Base-by-base conservation (phyloP, 2,113 vertebrate species). In the Rhinolophus ferrumequinum region DNA sequence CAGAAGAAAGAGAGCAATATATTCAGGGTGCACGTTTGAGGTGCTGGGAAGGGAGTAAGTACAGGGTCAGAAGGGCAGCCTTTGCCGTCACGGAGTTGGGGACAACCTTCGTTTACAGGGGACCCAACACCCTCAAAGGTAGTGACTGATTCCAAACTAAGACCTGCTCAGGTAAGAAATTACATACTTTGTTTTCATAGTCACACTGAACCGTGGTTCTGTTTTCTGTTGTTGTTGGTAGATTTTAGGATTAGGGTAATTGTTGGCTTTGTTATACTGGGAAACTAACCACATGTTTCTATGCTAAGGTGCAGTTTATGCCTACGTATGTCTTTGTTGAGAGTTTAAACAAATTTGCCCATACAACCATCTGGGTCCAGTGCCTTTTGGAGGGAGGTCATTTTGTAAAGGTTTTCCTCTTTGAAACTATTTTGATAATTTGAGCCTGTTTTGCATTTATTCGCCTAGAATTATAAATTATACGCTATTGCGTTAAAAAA, bases 401-500 rank as follows among this genome's bases (percentile, higher is more conserved):
- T 52, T 79, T 93, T 88, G 76, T 50, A 73, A 85, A 73, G 19
- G 10, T 84, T 80, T 77, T 33, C 33, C 8, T 90, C 69, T 56
- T 69, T 75, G 50, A 95, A 91, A 73, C 66, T 5, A 33, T 66
- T 76, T 86, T 38, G 77, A 66, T 93, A 16, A 56, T 75, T 83
- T 64, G 19, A 83, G 44, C 88, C 12, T 90, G 24, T 60, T 93
- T 79, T 77, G 8, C 19, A 60, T 69, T 88, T 66, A 64, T 79
- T 85, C 93, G 30, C 33, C 3, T 26, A 47, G 28, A 72, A 56
- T 83, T 90, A 18, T 21, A 77, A 90, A 28, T 73, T 11, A 41
- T 33, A 22, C 18, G 26, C 19, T 73, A 26, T 69, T 94, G 8
- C 21, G 50, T 64, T 28, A 72, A 88, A 56, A 60, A 44, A 56